These are phyloP conservation scores for Rousettus madagascariensis DNA, from an alignment of 2,797 vertebrate genomes.

Conservation along the genomic window DNA sequence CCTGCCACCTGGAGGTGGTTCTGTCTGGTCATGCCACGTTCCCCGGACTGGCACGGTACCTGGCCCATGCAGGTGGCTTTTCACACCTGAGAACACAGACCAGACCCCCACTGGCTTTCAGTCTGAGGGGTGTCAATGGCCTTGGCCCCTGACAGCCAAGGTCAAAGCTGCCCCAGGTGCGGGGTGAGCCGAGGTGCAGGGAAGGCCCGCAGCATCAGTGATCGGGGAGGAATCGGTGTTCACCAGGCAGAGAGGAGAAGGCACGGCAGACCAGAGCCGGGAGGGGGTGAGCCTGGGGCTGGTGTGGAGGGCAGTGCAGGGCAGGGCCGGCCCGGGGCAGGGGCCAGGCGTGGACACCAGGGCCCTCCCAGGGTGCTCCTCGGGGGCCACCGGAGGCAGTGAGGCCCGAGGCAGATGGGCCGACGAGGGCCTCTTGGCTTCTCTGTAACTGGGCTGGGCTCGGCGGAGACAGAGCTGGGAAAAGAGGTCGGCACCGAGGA, in stretches of 20 bases:
- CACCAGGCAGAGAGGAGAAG: background rate
- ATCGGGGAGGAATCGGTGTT: background rate
- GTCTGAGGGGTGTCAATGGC: background rate
- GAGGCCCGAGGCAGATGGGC: rapidly evolving
- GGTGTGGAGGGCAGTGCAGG: background rate
- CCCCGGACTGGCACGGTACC: background rate
- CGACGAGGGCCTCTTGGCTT: background rate
- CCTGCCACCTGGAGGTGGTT: too few species aligned
- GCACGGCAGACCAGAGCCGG: background rate
- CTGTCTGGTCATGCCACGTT: background rate
- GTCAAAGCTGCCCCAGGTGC: background rate
- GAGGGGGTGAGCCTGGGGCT: too few species aligned
- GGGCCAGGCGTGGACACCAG: background rate
- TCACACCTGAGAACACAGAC: background rate
- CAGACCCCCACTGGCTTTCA: rapidly evolving
- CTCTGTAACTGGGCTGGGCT: rapidly evolving
- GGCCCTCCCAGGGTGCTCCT: rapidly evolving
- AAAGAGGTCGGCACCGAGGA: rapidly evolving
- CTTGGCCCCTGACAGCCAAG: background rate
- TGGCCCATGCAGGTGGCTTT: background rate
- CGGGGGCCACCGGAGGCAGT: background rate
- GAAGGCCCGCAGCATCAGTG: too few species aligned
- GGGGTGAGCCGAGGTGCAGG: background rate
- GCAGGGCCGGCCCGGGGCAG: too few species aligned
- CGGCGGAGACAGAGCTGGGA: rapidly evolving